Percentiles rank a stretch among this genome's conserved stretches.
Evolutionary conservation across 2,113 vertebrate species (phyloP).

Genomic region (Turdus rufiventris): DNA sequence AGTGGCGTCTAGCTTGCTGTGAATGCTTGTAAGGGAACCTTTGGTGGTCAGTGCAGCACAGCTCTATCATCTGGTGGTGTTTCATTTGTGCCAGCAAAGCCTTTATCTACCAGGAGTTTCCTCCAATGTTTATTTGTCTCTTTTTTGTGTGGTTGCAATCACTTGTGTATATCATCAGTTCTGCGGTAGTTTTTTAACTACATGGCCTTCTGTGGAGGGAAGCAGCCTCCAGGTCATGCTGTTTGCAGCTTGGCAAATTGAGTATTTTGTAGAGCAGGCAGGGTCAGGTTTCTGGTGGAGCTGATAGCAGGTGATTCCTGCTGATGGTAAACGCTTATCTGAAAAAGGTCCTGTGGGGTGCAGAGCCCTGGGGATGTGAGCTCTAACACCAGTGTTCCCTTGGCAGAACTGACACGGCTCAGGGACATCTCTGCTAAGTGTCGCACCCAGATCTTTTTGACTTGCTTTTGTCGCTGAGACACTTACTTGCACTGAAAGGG

Average conservation of each 20-base stretch:
- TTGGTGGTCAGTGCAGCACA: background rate
- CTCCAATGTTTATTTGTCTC: background rate
- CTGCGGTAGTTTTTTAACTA: background rate
- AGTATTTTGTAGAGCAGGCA: background rate
- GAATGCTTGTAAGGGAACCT: background rate
- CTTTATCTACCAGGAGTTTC: background rate
- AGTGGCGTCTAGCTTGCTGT: background rate
- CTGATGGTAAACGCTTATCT: background rate
- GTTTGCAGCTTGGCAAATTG: background rate
- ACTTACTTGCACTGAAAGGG: background rate
- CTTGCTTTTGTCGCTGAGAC: background rate
- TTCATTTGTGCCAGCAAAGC: background rate
- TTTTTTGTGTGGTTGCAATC: background rate
- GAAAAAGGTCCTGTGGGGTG: background rate
- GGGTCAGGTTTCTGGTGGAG: background rate
- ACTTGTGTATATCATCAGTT: accelerated
- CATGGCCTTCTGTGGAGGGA: background rate
- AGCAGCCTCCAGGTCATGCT: background rate
- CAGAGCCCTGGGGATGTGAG: background rate
- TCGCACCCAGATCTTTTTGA: background rate
- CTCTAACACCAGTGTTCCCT: background rate
- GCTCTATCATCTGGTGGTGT: background rate
- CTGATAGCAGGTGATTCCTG: background rate
- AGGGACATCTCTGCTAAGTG: background rate
- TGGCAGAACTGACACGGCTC: background rate